Evolutionary conservation across 2,888 invertebrate species (phyloP).

Genomic region (Caenorhabditis sp.): DNA sequence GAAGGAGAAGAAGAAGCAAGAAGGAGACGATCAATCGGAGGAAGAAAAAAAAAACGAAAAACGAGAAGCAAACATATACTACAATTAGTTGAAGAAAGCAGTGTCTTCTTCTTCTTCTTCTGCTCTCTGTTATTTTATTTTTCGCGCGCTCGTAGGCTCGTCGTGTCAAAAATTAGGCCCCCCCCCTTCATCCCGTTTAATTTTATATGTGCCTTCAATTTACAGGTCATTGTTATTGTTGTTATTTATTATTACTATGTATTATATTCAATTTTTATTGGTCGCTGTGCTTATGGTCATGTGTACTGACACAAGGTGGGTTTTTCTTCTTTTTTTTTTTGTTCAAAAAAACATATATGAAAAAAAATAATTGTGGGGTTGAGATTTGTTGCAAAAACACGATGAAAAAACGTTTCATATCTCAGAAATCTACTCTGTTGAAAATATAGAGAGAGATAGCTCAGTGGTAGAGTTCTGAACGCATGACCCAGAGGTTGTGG

Average conservation of each 20-base stretch:
- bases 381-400: too few species aligned
- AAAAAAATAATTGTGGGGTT: not conserved
- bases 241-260: constrained; percentile 22
- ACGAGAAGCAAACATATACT: constrained; percentile 6
- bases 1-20: constrained; percentile 10
- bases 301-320: constrained; percentile 17
- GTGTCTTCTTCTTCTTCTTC: not conserved
- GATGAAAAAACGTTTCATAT: too few species aligned
- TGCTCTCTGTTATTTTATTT: not conserved
- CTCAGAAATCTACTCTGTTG: too few species aligned
- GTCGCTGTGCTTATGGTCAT: constrained; percentile 34
- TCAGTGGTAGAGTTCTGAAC: too few species aligned
- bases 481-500: too few species aligned
- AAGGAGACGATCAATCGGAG: constrained; percentile 25
- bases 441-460: too few species aligned
- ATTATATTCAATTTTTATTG: constrained; percentile 34
- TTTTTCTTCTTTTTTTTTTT: not conserved
- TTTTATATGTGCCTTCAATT: not conserved
- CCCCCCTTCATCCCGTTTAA: too few species aligned
- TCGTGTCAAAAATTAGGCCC: too few species aligned
- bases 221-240: not conserved
- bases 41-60: constrained; percentile 9
- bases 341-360: not conserved
- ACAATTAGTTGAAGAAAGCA: not conserved
- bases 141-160: not conserved